These are phyloP conservation scores for Hyposoter dolosus DNA, from an alignment of 2,888 invertebrate species.

Conservation along the genomic window DNA sequence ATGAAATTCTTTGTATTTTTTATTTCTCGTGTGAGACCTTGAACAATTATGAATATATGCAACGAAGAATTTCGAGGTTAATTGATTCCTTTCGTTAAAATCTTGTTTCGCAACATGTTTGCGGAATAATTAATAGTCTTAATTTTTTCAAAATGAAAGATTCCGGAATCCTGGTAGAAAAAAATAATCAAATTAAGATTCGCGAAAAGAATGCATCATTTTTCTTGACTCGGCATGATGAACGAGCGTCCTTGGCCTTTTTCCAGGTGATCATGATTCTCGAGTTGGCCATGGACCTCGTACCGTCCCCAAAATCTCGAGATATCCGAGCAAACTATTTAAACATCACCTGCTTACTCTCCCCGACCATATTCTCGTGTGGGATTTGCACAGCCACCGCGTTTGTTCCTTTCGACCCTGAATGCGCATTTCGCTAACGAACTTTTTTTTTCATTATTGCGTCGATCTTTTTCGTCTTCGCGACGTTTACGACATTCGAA, in stretches of 20 bases:
- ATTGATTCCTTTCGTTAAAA: neutral
- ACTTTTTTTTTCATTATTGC: neutral
- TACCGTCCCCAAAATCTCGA: slow-evolving; percentile 67
- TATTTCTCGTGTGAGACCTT: neutral
- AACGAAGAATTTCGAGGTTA: neutral
- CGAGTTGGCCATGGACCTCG: slow-evolving; percentile 74
- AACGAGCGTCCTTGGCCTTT: slow-evolving; percentile 69
- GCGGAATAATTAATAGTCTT: neutral
- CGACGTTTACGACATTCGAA: neutral
- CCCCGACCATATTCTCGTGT: neutral
- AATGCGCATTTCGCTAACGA: slow-evolving; percentile 28
- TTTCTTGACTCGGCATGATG: neutral
- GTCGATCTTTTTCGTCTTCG: neutral
- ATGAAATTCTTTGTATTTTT: neutral
- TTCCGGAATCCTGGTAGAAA: neutral
- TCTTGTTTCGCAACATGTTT: neutral
- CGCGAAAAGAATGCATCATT: neutral
- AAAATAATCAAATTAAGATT: neutral
- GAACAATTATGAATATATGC: neutral
- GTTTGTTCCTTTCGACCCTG: slow-evolving; percentile 35
- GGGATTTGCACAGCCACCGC: neutral
- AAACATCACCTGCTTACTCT: slow-evolving; percentile 18
- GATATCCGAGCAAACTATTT: slow-evolving; percentile 56
- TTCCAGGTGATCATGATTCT: slow-evolving; percentile 66
- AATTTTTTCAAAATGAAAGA: neutral